Evolutionary conservation across 2,888 invertebrate genomes (phyloP), one percentile per base, ranked within the genome.

Genomic region (Epinotia nisella): DNA sequence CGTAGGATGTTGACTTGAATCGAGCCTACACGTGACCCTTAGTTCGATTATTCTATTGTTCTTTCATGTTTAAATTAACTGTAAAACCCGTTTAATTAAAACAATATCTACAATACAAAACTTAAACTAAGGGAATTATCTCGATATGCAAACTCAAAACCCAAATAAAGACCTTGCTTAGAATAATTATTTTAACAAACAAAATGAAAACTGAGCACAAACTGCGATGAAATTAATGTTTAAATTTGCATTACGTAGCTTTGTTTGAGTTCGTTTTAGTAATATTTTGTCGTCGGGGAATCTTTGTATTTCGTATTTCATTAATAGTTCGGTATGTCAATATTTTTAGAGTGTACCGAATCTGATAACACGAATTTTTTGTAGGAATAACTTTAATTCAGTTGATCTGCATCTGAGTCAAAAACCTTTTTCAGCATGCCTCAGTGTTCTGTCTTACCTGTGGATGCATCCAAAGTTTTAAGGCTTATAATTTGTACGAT

Each of bases 161-260:
- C 13, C 17, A 62, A 72, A 72, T 61, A 67, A 56, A 49, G 35
- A n/a, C 13, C 19, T 35, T 5, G 29, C 29, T 49, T 70, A 45
- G 15, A 62, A 58, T 21, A 56, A 70, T 67, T 60, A 67, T 49
- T 41, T 55, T 35, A 45, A 49, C 13, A 24, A 62, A 21, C 35
- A 24, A 49, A 56, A 21, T n/a, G 5, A 4, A 59, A 58, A 65
- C 9, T 41, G 21, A 58, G 59, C 53, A 1, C 17, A 53, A 64
- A 65, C 71, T 41, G 39, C n/a, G 24, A 51, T 53, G 21, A 51
- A 65, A 71, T 65, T 71, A 60, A 55, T 60, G 53, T n/a, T 60
- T 24, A 17, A 71, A 59, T 51, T 65, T 59, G 24, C 62, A 13
- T 55, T 53, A 24, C 17, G 15, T 11, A 11, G 7, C 41, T 59